These are phyloP conservation scores for Diceros bicornis DNA, from an alignment of 2,797 vertebrate species.

Conservation along the genomic window DNA sequence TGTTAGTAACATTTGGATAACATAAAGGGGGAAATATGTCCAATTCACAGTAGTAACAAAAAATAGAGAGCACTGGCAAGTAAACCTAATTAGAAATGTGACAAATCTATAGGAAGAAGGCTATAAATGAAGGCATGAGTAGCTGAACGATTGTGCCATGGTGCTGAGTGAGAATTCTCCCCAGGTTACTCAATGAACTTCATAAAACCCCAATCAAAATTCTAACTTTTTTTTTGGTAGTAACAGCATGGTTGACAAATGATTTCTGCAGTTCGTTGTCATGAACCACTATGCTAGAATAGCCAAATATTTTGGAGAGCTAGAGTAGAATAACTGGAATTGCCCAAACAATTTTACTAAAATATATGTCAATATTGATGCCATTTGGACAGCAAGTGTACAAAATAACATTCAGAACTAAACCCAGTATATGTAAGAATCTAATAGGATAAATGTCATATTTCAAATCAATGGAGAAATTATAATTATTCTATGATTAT, in stretches of 20 bases:
- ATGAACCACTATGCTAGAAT: background rate
- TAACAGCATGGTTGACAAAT: background rate
- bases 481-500: background rate
- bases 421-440: background rate
- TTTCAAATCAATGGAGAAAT: slow-evolving; percentile 1
- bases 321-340: background rate
- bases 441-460: background rate
- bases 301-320: background rate
- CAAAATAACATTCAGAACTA: slow-evolving; percentile 3
- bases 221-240: background rate
- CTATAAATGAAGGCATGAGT: background rate
- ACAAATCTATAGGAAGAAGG: background rate
- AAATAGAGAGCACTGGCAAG: background rate
- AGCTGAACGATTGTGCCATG: background rate
- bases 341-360: background rate
- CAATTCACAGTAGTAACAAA: background rate
- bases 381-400: background rate
- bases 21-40: background rate
- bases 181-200: background rate
- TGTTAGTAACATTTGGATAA: background rate
- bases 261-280: background rate
- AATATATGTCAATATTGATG: background rate
- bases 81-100: background rate
- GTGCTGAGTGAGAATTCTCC: background rate
- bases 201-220: background rate